phyloP scores from a whole-genome alignment of 2,888 invertebrate genomes.

The Dicranocentrus wangi region DNA sequence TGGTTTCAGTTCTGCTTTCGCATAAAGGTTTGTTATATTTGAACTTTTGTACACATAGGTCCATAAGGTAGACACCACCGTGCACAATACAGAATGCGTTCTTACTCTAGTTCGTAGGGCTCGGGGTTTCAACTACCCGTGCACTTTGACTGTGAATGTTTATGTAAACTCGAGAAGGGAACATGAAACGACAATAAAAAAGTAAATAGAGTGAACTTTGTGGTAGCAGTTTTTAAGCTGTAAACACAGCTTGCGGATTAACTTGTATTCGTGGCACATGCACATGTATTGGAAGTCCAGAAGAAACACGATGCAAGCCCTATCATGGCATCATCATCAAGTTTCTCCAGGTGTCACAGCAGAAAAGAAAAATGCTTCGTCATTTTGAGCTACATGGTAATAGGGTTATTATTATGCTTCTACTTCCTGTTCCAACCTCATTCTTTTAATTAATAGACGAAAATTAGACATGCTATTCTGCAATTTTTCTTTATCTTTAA shows the following conservation, averaged over 20 bases:
- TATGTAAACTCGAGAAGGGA: constrained; percentile 9
- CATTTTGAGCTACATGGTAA: constrained; percentile 12
- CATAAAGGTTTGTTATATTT: not conserved
- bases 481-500: too few species aligned
- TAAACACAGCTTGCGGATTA: constrained; percentile 42
- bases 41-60: not conserved
- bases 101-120: not conserved
- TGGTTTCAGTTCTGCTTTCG: not conserved
- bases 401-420: too few species aligned
- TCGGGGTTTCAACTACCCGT: not conserved
- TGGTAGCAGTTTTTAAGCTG: constrained; percentile 31
- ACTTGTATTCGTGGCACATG: not conserved
- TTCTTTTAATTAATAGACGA: too few species aligned
- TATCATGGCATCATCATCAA: constrained; percentile 10
- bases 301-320: not conserved
- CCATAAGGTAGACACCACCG: too few species aligned
- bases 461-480: too few species aligned
- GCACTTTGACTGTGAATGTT: constrained; percentile 11
- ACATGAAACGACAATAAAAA: constrained; percentile 8
- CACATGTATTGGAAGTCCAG: not conserved
- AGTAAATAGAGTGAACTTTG: constrained; percentile 44
- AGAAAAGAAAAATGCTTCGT: constrained; percentile 20
- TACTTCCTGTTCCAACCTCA: too few species aligned
- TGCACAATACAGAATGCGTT: not conserved
- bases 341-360: constrained; percentile 38